Evolutionary conservation across 2,888 invertebrate genomes (phyloP).

Genomic region (Prosapia bicincta): DNA sequence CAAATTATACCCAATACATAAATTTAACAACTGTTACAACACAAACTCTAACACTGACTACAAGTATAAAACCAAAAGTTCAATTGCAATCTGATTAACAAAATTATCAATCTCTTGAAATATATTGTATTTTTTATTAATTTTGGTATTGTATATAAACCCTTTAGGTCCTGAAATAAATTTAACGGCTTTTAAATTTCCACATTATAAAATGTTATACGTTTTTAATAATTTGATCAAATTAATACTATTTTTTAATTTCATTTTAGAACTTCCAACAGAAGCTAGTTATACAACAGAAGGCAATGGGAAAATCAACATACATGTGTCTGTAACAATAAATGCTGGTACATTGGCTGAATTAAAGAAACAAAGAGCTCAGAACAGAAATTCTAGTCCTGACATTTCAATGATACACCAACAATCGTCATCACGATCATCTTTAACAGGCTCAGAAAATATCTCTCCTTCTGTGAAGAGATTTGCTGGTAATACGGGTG

Average conservation of each 20-base stretch:
- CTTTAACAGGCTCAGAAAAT: constrained; percentile 26
- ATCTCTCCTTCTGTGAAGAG: constrained; percentile 28
- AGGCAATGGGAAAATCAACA: constrained; percentile 84
- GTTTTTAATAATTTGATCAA: neutral
- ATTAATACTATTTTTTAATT: neutral
- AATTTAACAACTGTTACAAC: no score
- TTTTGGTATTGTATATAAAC: no score
- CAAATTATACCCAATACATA: no score
- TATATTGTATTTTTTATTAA: no score
- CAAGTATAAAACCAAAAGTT: no score
- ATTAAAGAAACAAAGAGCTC: constrained; percentile 87
- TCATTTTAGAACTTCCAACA: constrained; percentile 39
- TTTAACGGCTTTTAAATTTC: no score
- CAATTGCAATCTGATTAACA: no score
- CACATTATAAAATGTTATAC: no score
- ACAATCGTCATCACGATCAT: constrained; percentile 19
- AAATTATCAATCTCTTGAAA: no score
- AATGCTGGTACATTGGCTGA: constrained; percentile 84
- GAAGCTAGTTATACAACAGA: constrained; percentile 48
- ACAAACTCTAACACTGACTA: no score
- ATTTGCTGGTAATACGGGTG: constrained; percentile 38
- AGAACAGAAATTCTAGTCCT: constrained; percentile 58
- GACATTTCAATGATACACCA: constrained; percentile 27
- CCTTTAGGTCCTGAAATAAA: no score
- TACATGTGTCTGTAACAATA: constrained; percentile 78